A percentile compares a stretch with the other conserved stretches of the same genome.
Evolutionary conservation across 2,888 invertebrate genomes (phyloP).

Genomic region (Patella depressa): DNA sequence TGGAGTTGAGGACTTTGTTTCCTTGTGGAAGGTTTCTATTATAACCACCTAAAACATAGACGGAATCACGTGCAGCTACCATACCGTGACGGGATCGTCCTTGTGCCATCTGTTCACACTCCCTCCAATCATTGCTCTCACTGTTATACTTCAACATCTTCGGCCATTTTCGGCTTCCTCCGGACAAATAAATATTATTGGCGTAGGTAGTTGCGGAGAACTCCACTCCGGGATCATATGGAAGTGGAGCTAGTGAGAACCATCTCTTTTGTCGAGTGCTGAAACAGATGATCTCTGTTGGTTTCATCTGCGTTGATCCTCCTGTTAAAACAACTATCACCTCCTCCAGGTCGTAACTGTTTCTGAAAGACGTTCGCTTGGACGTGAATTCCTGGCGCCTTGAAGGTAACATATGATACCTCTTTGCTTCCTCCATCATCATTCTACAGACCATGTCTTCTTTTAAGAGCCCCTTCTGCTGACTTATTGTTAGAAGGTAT

Average conservation of each 20-base stretch:
- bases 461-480: conserved; percentile 31
- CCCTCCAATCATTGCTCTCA: conserved; percentile 55
- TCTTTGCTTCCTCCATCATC: conserved; percentile 51
- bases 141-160: conserved; percentile 54
- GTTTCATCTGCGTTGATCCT: conserved; percentile 52
- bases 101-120: conserved; percentile 50
- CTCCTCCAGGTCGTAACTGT: conserved; percentile 48
- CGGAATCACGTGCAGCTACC: conserved; percentile 51
- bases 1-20: conserved; percentile 45
- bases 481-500: conserved; percentile 49
- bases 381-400: conserved; percentile 47
- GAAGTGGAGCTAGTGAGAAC: conserved; percentile 56
- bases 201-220: conserved; percentile 55
- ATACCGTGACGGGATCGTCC: conserved; percentile 59
- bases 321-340: conserved; percentile 51
- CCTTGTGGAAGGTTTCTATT: conserved; percentile 54
- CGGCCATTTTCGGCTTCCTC: conserved; percentile 55
- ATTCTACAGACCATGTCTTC: conserved; percentile 40
- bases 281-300: conserved; percentile 58
- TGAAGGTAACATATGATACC: conserved; percentile 53
- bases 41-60: conserved; percentile 56
- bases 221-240: conserved; percentile 57
- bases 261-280: conserved; percentile 56
- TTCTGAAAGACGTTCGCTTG: conserved; percentile 43
- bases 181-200: conserved; percentile 56